Evolutionary conservation across 2,113 vertebrate genomes (phyloP).

Genomic region (Microcebus jonahi): DNA sequence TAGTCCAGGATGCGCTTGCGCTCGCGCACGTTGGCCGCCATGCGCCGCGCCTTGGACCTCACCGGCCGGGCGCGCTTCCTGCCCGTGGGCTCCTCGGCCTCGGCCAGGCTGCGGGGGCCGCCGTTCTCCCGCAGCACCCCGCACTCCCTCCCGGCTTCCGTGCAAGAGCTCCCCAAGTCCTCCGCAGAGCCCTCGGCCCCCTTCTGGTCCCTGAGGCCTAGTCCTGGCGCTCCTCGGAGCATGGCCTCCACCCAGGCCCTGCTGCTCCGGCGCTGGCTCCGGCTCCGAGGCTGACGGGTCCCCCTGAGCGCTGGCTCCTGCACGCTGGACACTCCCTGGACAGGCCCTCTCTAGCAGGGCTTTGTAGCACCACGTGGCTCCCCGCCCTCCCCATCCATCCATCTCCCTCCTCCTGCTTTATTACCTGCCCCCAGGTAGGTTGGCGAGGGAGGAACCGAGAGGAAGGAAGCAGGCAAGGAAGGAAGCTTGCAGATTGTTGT

Average conservation of each 20-base stretch:
- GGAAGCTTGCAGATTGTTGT: conserved; percentile 75
- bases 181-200: conserved; percentile 85
- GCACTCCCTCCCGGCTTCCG: conserved; percentile 45
- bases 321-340: conserved; percentile 78
- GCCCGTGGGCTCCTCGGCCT: conserved; percentile 81
- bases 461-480: conserved; percentile 66
- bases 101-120: conserved; percentile 54
- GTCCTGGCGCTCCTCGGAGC: conserved; percentile 57
- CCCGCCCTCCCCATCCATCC: conserved; percentile 61
- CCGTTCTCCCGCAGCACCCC: conserved; percentile 76
- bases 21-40: conserved; percentile 96
- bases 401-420: conserved; percentile 77
- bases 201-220: conserved; percentile 74
- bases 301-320: not conserved
- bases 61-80: conserved; percentile 88
- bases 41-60: conserved; percentile 95
- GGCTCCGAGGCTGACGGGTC: not conserved
- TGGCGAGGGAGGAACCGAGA: conserved; percentile 63
- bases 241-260: conserved; percentile 25
- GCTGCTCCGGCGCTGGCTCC: not conserved
- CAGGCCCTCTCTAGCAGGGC: conserved; percentile 67
- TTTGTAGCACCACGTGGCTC: conserved; percentile 83
- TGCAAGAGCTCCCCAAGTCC: conserved; percentile 79
- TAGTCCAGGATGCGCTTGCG: conserved; percentile 98
- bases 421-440: conserved; percentile 85